Evolutionary conservation across 1,140 invertebrate genomes (phyloP).

Genomic region (Paraescarpia echinospica): DNA sequence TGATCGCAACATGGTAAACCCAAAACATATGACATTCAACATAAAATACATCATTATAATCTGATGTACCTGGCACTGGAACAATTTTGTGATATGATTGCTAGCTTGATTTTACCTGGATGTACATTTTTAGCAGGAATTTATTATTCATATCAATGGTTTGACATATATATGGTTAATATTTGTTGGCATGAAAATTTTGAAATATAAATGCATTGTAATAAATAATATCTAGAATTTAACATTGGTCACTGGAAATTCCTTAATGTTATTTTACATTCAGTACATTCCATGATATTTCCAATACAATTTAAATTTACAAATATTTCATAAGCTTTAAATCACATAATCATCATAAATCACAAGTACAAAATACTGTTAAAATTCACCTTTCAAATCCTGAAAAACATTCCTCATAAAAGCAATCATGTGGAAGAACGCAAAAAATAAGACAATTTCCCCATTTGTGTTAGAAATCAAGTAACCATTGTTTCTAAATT

Average conservation of each 20-base stretch:
- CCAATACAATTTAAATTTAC: background rate
- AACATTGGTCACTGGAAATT: background rate
- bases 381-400: background rate
- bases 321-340: background rate
- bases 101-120: background rate
- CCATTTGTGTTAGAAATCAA: too few species aligned
- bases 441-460: background rate
- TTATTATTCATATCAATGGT: background rate
- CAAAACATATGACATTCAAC: too few species aligned
- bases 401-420: background rate
- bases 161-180: background rate
- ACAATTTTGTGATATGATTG: background rate
- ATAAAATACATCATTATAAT: too few species aligned
- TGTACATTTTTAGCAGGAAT: background rate
- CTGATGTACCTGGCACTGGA: background rate
- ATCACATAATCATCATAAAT: too few species aligned
- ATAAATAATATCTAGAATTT: background rate
- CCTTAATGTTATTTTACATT: background rate
- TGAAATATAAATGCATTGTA: background rate
- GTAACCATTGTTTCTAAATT: too few species aligned
- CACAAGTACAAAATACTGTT: background rate
- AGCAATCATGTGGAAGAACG: background rate
- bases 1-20: too few species aligned
- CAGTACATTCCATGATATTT: background rate
- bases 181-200: background rate